These are phyloP conservation scores for Holothuria glaberrima DNA, from an alignment of 35 echinoderm and acorn worm genomes.

Conservation along the genomic window DNA sequence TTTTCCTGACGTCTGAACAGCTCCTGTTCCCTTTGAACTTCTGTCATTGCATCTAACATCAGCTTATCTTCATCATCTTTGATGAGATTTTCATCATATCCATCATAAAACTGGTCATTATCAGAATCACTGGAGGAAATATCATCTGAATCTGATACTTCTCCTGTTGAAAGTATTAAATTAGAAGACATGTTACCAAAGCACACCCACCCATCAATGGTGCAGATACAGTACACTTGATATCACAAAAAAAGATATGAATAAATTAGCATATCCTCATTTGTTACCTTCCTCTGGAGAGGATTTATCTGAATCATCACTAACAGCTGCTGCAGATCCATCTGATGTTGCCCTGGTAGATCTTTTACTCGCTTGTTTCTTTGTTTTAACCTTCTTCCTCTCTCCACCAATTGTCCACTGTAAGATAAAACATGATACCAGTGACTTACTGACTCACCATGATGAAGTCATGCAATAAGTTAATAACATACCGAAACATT, in stretches of 20 bases:
- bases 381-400: slow-evolving; percentile 92
- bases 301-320: slow-evolving; percentile 88
- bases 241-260: too few species aligned
- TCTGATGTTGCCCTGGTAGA: slow-evolving; percentile 54
- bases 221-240: too few species aligned
- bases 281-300: slow-evolving; percentile 93
- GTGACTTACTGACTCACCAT: not conserved
- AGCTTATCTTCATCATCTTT: slow-evolving; percentile 92
- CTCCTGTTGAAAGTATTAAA: slow-evolving; percentile 60
- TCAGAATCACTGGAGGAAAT: slow-evolving; percentile 68
- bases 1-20: slow-evolving; percentile 93
- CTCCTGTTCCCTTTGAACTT: slow-evolving; percentile 95
- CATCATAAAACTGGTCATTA: slow-evolving; percentile 87
- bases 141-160: slow-evolving; percentile 92
- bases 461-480: too few species aligned
- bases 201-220: too few species aligned
- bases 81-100: slow-evolving; percentile 91
- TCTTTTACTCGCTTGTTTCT: slow-evolving; percentile 66
- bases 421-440: not conserved
- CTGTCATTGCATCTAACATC: slow-evolving; percentile 90
- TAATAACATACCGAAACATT: too few species aligned
- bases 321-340: slow-evolving; percentile 70
- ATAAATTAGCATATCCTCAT: too few species aligned
- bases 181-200: too few species aligned
- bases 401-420: slow-evolving; percentile 94